Percentiles rank a stretch among this genome's conserved stretches.
phyloP scores from a whole-genome alignment of 2,113 vertebrate genomes.

The Paraplagusia blochii region DNA sequence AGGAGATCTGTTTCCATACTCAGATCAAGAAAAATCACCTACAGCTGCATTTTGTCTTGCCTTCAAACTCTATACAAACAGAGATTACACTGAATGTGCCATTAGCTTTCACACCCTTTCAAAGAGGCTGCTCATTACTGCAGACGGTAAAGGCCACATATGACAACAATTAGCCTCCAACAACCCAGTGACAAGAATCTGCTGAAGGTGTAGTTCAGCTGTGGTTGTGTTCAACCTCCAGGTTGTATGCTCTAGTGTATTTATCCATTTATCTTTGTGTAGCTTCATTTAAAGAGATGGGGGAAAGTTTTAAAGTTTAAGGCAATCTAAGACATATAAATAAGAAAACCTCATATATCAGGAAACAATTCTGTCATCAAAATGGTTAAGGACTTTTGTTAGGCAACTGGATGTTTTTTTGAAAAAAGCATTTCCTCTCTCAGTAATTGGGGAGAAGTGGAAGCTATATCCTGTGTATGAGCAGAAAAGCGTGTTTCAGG shows the following conservation, averaged over 20 bases:
- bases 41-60: not conserved
- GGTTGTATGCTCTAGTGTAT: not conserved
- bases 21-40: not conserved
- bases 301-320: not conserved
- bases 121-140: constrained; percentile 13
- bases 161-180: constrained; percentile 12
- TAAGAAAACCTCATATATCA: no score
- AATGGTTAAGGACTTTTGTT: no score
- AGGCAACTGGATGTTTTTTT: no score
- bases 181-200: not conserved
- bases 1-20: not conserved
- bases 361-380: no score
- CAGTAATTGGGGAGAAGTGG: no score
- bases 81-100: not conserved
- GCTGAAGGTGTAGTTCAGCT: not conserved
- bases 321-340: no score
- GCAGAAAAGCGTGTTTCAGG: no score
- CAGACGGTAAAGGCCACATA: constrained; percentile 17
- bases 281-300: not conserved
- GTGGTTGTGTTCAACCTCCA: not conserved
- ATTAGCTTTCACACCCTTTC: constrained; percentile 8
- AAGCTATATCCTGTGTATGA: no score
- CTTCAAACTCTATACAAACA: not conserved
- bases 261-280: not conserved
- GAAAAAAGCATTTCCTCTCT: no score